These are phyloP conservation scores for Amiota minor DNA, from an alignment of 2,888 invertebrate species.

Conservation along the genomic window DNA sequence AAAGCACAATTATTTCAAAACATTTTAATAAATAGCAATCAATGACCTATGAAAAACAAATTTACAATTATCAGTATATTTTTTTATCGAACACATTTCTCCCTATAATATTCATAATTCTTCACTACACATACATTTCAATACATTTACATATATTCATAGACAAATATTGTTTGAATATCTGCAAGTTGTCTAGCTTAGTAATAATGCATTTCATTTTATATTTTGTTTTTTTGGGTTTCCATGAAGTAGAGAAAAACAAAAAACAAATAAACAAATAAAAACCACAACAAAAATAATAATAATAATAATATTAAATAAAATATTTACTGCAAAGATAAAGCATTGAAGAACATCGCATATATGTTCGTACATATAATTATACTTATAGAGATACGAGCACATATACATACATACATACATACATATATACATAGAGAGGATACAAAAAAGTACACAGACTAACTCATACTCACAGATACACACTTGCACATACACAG, in stretches of 20 bases:
- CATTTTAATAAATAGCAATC: too few relatives aligned
- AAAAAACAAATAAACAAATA: neutral
- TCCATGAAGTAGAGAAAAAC: neutral
- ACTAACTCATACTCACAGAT: slow-evolving; percentile 22
- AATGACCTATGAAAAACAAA: too few relatives aligned
- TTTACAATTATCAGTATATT: too few relatives aligned
- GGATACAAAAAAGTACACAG: slow-evolving; percentile 3
- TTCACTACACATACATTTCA: too few relatives aligned
- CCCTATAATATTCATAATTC: too few relatives aligned
- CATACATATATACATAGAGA: slow-evolving; percentile 30
- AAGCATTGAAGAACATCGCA: slow-evolving; percentile 16
- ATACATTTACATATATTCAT: slow-evolving; percentile 28
- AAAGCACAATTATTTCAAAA: too few relatives aligned
- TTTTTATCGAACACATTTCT: too few relatives aligned
- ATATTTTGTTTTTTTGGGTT: neutral
- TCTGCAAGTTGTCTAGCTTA: too few relatives aligned
- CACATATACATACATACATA: slow-evolving; percentile 30
- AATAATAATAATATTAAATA: slow-evolving; percentile 8
- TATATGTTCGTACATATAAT: slow-evolving; percentile 1
- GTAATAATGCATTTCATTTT: neutral
- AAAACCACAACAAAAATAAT: slow-evolving; percentile 20
- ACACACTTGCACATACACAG: slow-evolving; percentile 29
- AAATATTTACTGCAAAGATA: slow-evolving; percentile 17
- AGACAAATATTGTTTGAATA: too few relatives aligned
- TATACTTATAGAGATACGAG: slow-evolving; percentile 25